These are phyloP conservation scores for Stenchaetothrips biformis DNA, from an alignment of 2,888 invertebrate genomes.

Conservation along the genomic window DNA sequence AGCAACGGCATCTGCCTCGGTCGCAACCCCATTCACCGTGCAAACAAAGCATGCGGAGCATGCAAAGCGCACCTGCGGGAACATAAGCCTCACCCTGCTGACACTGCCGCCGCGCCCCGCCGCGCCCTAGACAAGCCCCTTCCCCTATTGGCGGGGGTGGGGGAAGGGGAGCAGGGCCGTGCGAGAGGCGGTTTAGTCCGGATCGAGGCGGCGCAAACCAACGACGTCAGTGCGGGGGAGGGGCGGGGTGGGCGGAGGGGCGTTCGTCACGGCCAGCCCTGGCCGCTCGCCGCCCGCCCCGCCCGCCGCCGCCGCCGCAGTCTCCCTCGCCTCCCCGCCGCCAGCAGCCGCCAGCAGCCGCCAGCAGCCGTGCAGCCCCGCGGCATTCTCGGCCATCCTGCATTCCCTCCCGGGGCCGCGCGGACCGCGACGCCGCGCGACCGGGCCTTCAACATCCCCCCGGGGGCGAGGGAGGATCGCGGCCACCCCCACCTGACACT, in stretches of 20 bases:
- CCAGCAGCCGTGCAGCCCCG: not conserved
- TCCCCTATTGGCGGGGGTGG: not conserved
- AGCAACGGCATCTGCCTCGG: no score
- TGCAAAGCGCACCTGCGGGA: no score
- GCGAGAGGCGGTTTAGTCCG: constrained; percentile 3
- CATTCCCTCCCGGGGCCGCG: not conserved
- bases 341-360: not conserved
- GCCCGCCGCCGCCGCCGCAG: not conserved
- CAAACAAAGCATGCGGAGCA: no score
- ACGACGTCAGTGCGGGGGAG: not conserved
- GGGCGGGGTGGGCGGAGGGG: no score
- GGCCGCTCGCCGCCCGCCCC: not conserved
- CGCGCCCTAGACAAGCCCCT: not conserved
- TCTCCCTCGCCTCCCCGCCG: not conserved
- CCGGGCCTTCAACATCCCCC: not conserved
- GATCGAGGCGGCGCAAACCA: not conserved
- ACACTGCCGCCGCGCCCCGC: not conserved
- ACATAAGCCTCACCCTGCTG: not conserved
- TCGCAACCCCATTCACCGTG: no score
- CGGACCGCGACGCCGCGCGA: not conserved
- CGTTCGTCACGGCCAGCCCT: not conserved
- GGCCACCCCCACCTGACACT: no score
- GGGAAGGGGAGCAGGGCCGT: not conserved
- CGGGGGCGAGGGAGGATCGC: not conserved
- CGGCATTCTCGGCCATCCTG: no score